Conservation (phyloP, 1,140 invertebrate species). For the Zaprionus gabonicus region DNA sequence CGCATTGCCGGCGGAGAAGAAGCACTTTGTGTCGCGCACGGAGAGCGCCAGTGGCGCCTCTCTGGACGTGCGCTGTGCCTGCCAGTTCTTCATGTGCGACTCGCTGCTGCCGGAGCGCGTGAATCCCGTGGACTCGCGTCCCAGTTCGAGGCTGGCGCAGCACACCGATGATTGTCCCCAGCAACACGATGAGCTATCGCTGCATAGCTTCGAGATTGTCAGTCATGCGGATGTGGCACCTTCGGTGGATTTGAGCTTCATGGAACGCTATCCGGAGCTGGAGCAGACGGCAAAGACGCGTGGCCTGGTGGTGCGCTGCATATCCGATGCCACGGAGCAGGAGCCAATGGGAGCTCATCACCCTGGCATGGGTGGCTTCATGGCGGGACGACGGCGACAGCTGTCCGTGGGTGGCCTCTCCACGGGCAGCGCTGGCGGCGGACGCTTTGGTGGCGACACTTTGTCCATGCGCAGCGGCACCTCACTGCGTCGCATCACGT, state of each 20-base stretch:
- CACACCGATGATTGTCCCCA: slow-evolving; percentile 66
- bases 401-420: slow-evolving; percentile 76
- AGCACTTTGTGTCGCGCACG: slow-evolving; percentile 86
- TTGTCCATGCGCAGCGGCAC: slow-evolving; percentile 75
- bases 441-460: slow-evolving; percentile 56
- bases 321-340: slow-evolving; percentile 74
- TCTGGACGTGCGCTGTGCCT: slow-evolving; percentile 92
- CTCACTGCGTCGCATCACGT: slow-evolving; percentile 74
- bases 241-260: slow-evolving; percentile 72
- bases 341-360: slow-evolving; percentile 31
- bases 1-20: slow-evolving; percentile 86
- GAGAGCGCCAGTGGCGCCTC: slow-evolving; percentile 88
- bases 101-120: slow-evolving; percentile 90
- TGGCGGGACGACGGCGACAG: slow-evolving; percentile 59
- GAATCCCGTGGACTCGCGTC: slow-evolving; percentile 87
- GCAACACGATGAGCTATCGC: slow-evolving; percentile 62
- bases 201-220: slow-evolving; percentile 67
- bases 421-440: slow-evolving; percentile 56
- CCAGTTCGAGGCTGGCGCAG: slow-evolving; percentile 85
- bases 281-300: slow-evolving; percentile 72
- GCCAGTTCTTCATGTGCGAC: slow-evolving; percentile 92
- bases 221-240: slow-evolving; percentile 72
- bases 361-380: slow-evolving; percentile 34
- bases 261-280: slow-evolving; percentile 78
- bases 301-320: slow-evolving; percentile 76